A percentile compares a stretch with the other conserved stretches of the same genome.
Conservation (phyloP, 2,888 invertebrate species). For the Polyploca ridens region DNA sequence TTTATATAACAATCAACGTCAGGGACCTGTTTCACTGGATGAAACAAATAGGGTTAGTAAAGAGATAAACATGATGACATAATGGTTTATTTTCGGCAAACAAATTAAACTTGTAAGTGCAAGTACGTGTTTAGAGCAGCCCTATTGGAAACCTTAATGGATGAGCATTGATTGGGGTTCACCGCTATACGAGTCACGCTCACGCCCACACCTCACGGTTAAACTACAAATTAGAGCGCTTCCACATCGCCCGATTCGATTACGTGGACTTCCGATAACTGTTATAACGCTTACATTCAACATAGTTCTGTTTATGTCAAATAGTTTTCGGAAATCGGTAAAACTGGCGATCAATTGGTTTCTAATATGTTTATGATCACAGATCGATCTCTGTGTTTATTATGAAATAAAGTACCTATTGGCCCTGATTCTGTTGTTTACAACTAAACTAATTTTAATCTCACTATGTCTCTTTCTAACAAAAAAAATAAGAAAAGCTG, state of each 20-base stretch:
- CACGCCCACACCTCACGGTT: slow-evolving; percentile 3
- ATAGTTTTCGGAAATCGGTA: no score
- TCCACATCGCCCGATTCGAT: neutral
- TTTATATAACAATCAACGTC: slow-evolving; percentile 1
- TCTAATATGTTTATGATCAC: no score
- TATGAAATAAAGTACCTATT: no score
- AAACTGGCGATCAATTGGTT: no score
- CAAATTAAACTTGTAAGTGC: neutral
- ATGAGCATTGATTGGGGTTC: slow-evolving; percentile 7
- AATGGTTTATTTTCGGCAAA: neutral
- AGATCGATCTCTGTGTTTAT: no score
- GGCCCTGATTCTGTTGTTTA: no score
- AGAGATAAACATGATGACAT: neutral
- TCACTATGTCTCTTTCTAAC: no score
- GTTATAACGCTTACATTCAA: neutral
- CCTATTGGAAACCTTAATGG: slow-evolving; percentile 6
- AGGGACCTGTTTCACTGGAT: neutral
- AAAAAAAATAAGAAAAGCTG: no score
- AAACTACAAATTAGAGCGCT: neutral
- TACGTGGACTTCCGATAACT: neutral
- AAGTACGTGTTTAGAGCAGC: neutral
- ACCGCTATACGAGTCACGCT: slow-evolving; percentile 3
- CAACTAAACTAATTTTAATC: no score
- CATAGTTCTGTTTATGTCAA: neutral
- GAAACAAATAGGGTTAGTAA: neutral